These are phyloP conservation scores for Cerceris rybyensis DNA, from an alignment of 2,888 invertebrate genomes.

Conservation along the genomic window DNA sequence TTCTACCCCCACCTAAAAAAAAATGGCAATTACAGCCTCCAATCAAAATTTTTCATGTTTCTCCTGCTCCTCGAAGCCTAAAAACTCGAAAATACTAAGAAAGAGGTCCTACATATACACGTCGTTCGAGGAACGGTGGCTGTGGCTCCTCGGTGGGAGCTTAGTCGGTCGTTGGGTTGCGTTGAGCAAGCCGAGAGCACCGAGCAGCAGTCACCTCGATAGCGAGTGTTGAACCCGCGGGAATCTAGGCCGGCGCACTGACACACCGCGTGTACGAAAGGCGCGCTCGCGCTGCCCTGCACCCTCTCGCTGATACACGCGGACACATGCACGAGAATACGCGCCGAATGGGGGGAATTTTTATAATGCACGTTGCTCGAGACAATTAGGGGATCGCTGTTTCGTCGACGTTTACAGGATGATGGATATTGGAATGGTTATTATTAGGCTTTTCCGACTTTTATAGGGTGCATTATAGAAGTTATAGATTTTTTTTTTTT, in stretches of 20 bases:
- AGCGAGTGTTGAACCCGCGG: conserved; percentile 81
- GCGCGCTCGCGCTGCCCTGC: conserved; percentile 45
- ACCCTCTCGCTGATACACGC: conserved; percentile 58
- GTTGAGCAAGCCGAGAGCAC: conserved; percentile 71
- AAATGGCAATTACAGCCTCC: no score
- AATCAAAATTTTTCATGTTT: no score
- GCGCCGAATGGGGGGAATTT: conserved; percentile 39
- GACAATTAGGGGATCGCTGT: background rate
- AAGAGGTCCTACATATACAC: conserved; percentile 62
- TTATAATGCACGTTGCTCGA: background rate
- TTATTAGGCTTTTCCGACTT: no score
- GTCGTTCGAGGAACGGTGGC: conserved; percentile 54
- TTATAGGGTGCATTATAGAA: no score
- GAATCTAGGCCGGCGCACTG: conserved; percentile 83
- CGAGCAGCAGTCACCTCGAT: conserved; percentile 81
- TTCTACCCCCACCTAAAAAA: no score
- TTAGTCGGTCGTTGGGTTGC: conserved; percentile 72
- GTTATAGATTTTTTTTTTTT: no score
- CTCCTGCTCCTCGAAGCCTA: no score
- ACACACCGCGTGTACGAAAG: conserved; percentile 80
- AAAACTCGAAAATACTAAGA: background rate
- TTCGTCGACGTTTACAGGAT: no score
- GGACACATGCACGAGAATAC: conserved; percentile 6
- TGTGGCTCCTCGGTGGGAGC: conserved; percentile 67
- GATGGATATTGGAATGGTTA: no score